Evolutionary conservation across 1,140 invertebrate genomes (phyloP).

Genomic region (Helicoverpa armigera): DNA sequence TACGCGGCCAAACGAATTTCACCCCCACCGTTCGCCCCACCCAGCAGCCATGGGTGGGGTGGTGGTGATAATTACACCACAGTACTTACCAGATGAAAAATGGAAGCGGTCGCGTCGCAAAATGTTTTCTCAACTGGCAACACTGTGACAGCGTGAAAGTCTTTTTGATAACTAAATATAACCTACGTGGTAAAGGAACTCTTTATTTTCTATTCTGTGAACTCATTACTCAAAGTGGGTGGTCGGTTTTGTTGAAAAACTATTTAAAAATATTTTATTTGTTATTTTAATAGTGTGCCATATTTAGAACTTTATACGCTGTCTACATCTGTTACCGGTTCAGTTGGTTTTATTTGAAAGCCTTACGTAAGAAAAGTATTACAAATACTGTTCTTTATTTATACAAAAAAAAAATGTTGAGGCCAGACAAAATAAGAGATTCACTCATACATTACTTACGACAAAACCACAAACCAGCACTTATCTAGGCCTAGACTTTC

Average conservation of each 20-base stretch:
- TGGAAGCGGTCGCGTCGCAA: constrained; percentile 7
- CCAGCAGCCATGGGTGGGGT: neutral
- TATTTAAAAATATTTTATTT: no score
- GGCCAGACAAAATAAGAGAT: no score
- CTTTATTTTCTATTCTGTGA: neutral
- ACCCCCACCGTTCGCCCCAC: neutral
- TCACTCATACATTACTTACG: no score
- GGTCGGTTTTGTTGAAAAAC: no score
- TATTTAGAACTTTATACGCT: no score
- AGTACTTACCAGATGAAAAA: constrained; percentile 43
- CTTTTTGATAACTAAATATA: neutral
- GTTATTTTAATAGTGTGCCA: no score
- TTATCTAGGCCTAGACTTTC: neutral
- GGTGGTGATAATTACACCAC: constrained; percentile 31
- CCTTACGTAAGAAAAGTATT: no score
- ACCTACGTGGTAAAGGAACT: neutral
- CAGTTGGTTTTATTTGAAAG: no score
- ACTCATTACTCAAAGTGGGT: no score
- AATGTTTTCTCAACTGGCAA: constrained; percentile 29
- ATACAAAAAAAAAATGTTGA: no score
- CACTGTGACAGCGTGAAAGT: constrained; percentile 24
- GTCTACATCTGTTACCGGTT: no score
- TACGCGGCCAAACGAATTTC: constrained; percentile 4
- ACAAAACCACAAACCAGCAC: neutral
- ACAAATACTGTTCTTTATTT: no score